Evolutionary conservation across 2,888 invertebrate species (phyloP).

Genomic region (Liodrosophila aerea): DNA sequence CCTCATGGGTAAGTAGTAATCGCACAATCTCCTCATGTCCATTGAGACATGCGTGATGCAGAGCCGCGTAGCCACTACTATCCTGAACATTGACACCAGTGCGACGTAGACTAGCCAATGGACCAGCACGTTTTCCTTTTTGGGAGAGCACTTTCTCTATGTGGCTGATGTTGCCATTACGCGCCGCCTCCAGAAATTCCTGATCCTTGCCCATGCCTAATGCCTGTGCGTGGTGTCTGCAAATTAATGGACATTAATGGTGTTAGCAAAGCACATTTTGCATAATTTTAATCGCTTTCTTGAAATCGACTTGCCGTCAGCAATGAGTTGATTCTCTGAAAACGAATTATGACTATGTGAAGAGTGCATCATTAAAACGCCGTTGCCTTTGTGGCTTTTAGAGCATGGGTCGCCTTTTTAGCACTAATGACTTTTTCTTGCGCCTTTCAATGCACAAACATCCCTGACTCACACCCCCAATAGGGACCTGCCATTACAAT

Average conservation of each 20-base stretch:
- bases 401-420: slow-evolving; percentile 52
- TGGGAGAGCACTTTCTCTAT: slow-evolving; percentile 95
- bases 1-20: slow-evolving; percentile 89
- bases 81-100: slow-evolving; percentile 97
- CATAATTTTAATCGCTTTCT: slow-evolving; percentile 45
- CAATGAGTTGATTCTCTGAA: slow-evolving; percentile 53
- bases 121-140: slow-evolving; percentile 95
- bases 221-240: slow-evolving; percentile 1
- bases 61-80: slow-evolving; percentile 94
- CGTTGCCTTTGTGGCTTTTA: slow-evolving; percentile 51
- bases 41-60: slow-evolving; percentile 96
- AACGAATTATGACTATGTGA: slow-evolving; percentile 68
- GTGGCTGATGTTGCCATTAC: slow-evolving; percentile 93
- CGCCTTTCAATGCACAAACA: slow-evolving; percentile 43
- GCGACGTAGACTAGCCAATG: slow-evolving; percentile 93
- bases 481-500: slow-evolving; percentile 34
- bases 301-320: slow-evolving; percentile 13
- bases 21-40: slow-evolving; percentile 96
- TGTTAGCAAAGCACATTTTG: slow-evolving; percentile 3
- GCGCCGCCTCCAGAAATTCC: slow-evolving; percentile 96
- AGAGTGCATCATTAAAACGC: slow-evolving; percentile 72
- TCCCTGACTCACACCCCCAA: slow-evolving; percentile 19
- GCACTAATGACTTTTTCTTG: slow-evolving; percentile 64
- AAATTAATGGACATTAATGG: slow-evolving; percentile 40
- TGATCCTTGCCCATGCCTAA: slow-evolving; percentile 95